A percentile compares a stretch with the other conserved stretches of the same genome.
These are phyloP conservation scores for Zapornia atra DNA, from an alignment of 2,113 vertebrate genomes.

Conservation along the genomic window DNA sequence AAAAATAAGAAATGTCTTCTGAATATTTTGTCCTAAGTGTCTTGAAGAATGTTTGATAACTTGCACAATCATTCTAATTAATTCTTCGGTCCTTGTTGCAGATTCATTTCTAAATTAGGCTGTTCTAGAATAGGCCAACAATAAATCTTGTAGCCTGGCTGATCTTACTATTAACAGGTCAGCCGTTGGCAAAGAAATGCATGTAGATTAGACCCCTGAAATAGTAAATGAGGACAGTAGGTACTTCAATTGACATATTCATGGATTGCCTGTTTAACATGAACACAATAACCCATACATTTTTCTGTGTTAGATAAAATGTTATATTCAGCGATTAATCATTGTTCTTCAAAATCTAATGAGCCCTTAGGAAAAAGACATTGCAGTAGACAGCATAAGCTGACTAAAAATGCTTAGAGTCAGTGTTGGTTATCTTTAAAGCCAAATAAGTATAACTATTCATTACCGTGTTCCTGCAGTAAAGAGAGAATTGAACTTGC, in stretches of 20 bases:
- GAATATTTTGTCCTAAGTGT: neutral
- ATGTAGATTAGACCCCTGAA: neutral
- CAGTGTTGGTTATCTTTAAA: neutral
- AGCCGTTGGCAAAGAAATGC: neutral
- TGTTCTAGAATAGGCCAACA: neutral
- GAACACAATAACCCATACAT: neutral
- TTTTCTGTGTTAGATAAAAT: neutral
- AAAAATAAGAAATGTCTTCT: neutral
- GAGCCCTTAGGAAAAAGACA: neutral
- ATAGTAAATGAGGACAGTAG: neutral
- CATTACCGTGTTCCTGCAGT: neutral
- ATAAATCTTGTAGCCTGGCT: neutral
- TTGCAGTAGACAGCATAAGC: neutral
- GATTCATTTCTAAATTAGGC: neutral
- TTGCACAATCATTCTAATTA: neutral
- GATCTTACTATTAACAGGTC: neutral
- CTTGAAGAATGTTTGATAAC: neutral
- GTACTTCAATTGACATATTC: neutral
- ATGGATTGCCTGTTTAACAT: neutral
- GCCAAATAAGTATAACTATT: constrained; percentile 11
- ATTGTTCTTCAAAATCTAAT: constrained; percentile 26
- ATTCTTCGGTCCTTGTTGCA: neutral
- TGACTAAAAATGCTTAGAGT: neutral
- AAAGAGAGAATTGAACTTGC: neutral
- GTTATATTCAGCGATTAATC: neutral